A percentile compares a stretch with the other conserved stretches of the same genome.
Conservation (phyloP, 2,888 invertebrate species). For the Nemurella pictetii region DNA sequence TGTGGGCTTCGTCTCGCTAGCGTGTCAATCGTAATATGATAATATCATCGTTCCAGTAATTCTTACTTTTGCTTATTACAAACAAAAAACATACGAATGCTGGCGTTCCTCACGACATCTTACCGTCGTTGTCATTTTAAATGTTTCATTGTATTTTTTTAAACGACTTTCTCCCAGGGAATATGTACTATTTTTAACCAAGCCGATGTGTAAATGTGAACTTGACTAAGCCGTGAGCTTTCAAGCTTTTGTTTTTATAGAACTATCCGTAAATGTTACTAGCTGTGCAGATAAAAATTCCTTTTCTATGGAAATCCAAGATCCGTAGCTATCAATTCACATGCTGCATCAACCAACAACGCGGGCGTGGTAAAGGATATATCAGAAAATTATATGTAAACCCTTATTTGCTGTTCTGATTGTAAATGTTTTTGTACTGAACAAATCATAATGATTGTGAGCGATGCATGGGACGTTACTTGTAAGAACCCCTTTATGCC, state of each 20-base stretch:
- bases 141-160: conserved; percentile 25
- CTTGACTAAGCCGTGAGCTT: not conserved
- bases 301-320: not conserved
- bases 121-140: not conserved
- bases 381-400: not conserved
- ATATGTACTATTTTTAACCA: not conserved
- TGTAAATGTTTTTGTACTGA: conserved; percentile 39
- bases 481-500: too few species aligned
- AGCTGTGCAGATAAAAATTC: not conserved
- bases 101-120: conserved; percentile 15
- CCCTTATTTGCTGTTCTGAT: conserved; percentile 34
- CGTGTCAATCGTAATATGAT: not conserved
- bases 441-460: conserved; percentile 34
- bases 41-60: not conserved
- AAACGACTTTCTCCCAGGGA: conserved; percentile 1
- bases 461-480: not conserved
- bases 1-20: too few species aligned
- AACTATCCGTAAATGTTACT: not conserved
- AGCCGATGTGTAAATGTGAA: too few species aligned
- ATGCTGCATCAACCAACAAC: not conserved
- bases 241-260: not conserved
- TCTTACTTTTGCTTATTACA: not conserved
- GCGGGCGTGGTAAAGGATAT: not conserved
- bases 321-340: conserved; percentile 11
- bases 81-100: conserved; percentile 9